These are phyloP conservation scores for Serripes groenlandicus DNA, from an alignment of 2,888 invertebrate genomes.

Conservation along the genomic window DNA sequence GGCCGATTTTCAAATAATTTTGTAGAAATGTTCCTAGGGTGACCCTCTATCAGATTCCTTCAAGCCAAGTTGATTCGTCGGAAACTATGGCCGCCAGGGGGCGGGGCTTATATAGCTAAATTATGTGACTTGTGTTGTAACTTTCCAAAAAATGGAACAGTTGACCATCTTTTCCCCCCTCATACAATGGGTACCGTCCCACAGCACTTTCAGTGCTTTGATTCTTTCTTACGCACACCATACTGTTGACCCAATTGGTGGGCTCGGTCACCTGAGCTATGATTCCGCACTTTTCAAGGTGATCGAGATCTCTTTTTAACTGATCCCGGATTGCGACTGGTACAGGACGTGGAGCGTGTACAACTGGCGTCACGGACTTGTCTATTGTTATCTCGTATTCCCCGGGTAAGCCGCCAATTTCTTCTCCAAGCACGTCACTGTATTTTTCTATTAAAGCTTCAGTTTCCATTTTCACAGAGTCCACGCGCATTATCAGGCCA, in stretches of 20 bases:
- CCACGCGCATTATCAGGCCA: constrained; percentile 40
- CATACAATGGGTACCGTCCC: no score
- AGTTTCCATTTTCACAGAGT: constrained; percentile 15
- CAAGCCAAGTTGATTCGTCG: no score
- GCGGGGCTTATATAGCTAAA: no score
- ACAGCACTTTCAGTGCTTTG: no score
- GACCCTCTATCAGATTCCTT: no score
- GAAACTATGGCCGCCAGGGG: no score
- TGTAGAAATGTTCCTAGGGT: no score
- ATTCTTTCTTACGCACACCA: constrained; percentile 38
- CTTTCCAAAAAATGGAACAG: no score
- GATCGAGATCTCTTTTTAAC: constrained; percentile 38
- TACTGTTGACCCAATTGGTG: constrained; percentile 46
- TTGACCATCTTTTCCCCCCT: no score
- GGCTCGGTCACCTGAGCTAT: constrained; percentile 15
- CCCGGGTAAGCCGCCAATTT: constrained; percentile 42
- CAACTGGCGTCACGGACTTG: not conserved
- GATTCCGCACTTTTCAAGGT: constrained; percentile 19
- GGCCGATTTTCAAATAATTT: no score
- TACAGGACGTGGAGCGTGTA: constrained; percentile 25
- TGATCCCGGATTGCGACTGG: constrained; percentile 39
- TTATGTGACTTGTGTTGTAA: no score
- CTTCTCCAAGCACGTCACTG: constrained; percentile 13
- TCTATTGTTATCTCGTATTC: constrained; percentile 35
- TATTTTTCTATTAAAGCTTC: constrained; percentile 15